phyloP scores from a whole-genome alignment of 2,888 invertebrate genomes.

The Rhopalosiphum nymphaeae region DNA sequence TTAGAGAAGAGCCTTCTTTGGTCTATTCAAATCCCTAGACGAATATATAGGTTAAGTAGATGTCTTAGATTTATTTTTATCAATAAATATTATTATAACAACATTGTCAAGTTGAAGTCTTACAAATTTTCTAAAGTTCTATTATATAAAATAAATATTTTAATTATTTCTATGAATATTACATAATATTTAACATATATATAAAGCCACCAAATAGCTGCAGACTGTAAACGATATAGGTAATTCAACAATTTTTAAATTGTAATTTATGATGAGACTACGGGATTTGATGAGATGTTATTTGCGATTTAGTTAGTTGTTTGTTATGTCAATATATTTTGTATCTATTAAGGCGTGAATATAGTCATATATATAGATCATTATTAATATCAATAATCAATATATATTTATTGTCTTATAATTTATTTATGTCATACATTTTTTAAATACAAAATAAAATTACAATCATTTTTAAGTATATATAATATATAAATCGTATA shows the following conservation, averaged over 20 bases:
- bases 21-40: background rate
- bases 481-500: background rate
- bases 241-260: background rate
- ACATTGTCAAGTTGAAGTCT: background rate
- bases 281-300: background rate
- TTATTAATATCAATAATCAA: background rate
- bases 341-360: background rate
- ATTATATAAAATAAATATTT: background rate
- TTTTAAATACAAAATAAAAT: background rate
- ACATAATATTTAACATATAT: background rate
- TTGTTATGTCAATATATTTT: background rate
- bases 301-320: background rate
- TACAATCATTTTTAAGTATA: background rate
- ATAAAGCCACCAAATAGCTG: background rate
- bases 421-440: background rate
- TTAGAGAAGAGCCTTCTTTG: background rate
- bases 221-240: background rate
- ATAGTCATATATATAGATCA: background rate
- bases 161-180: too few relatives aligned
- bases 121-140: background rate
- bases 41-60: background rate
- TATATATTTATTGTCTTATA: background rate
- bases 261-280: background rate
- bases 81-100: background rate
- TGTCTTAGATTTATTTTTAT: too few relatives aligned